Conservation (phyloP, 2,113 vertebrate species). For the Cricetomys ansorgei region DNA sequence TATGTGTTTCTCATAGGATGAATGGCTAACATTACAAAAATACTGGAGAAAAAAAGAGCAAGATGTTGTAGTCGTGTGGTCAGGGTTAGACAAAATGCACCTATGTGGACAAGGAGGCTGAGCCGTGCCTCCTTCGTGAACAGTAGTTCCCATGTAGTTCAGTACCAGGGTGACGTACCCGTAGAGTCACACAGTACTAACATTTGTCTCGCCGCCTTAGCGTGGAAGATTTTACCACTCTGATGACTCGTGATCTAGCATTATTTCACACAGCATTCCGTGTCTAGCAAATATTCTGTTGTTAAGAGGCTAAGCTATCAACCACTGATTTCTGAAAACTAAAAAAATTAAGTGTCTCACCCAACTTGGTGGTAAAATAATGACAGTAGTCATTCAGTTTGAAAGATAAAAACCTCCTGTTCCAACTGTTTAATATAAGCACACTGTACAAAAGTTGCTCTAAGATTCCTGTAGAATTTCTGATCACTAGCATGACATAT, state of each 20-base stretch:
- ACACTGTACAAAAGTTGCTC: constrained; percentile 77
- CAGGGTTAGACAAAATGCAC: constrained; percentile 44
- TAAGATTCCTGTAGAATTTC: constrained; percentile 81
- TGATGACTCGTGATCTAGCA: constrained; percentile 53
- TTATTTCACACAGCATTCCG: constrained; percentile 46
- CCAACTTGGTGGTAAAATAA: constrained; percentile 73
- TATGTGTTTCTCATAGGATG: constrained; percentile 30
- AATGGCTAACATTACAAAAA: constrained; percentile 66
- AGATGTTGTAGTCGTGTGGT: constrained; percentile 33
- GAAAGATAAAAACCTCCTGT: constrained; percentile 68
- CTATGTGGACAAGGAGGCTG: not conserved
- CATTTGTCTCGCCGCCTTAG: constrained; percentile 68
- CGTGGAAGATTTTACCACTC: constrained; percentile 71
- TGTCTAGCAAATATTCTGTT: constrained; percentile 50
- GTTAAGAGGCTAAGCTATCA: constrained; percentile 45
- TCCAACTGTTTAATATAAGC: constrained; percentile 79
- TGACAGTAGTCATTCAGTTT: constrained; percentile 69
- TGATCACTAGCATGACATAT: constrained; percentile 76
- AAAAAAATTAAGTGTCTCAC: constrained; percentile 70
- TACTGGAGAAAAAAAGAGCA: constrained; percentile 23
- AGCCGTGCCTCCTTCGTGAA: not conserved
- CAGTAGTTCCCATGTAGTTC: not conserved
- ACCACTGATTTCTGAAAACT: constrained; percentile 62
- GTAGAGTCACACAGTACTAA: constrained; percentile 60
- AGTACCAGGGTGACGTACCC: constrained; percentile 46